Evolutionary conservation across 2,797 vertebrate genomes (phyloP).

Genomic region (Pteronotus mesoamericanus): DNA sequence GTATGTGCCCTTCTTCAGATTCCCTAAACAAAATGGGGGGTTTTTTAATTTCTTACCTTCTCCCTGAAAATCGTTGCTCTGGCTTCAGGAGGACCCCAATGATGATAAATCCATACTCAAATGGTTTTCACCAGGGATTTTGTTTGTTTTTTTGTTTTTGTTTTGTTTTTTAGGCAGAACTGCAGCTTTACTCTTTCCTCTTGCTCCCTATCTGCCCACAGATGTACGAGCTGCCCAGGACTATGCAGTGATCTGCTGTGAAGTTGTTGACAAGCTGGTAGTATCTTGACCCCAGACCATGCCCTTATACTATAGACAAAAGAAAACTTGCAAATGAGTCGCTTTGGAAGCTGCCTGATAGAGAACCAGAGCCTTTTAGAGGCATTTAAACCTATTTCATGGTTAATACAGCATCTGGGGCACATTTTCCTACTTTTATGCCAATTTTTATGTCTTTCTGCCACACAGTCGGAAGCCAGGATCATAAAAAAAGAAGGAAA

Average conservation of each 20-base stretch:
- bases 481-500: conserved; percentile 72
- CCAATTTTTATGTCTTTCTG: conserved; percentile 74
- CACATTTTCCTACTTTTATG: conserved; percentile 74
- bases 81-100: background rate
- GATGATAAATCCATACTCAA: background rate
- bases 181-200: background rate
- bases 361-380: conserved; percentile 37
- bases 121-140: background rate
- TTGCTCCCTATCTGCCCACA: background rate
- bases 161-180: background rate
- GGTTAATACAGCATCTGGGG: conserved; percentile 73
- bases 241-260: background rate
- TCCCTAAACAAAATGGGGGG: background rate
- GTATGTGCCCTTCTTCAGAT: background rate
- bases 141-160: no score
- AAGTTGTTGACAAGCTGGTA: background rate
- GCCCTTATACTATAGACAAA: background rate
- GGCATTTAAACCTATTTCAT: conserved; percentile 66
- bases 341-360: background rate
- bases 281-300: background rate
- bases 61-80: background rate
- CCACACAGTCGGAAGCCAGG: conserved; percentile 54
- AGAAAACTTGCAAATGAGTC: background rate
- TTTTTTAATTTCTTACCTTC: background rate
- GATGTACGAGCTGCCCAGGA: background rate